Evolutionary conservation across 1,140 invertebrate genomes (phyloP), one percentile per base, ranked within the genome.

Genomic region (Drosophila subpulchrella): DNA sequence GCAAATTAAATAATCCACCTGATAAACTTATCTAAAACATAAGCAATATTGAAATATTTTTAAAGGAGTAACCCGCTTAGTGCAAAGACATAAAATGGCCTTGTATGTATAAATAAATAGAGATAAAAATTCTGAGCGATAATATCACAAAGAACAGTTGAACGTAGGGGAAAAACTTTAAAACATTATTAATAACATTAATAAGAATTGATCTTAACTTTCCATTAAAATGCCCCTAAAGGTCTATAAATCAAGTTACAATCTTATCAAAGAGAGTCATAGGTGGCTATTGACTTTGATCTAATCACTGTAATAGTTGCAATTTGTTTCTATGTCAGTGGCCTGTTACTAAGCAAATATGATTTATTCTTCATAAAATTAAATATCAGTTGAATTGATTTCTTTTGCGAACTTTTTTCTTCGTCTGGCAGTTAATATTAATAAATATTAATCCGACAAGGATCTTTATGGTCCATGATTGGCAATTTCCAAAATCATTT

Each of bases 401-500:
- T 32, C 24, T 38, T 60, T 72, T 59, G 17, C 27, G 10, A 17
- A 6, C 13, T 27, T 20, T 36, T 46, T 17, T 63, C 13, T 10
- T 8, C n/a, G 72, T 75, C 72, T 51, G 20, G 53, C 30, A 17
- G 34, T 34, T 42, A 38, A 30, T 30, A 53, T 38, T 54, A 61
- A 39, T 61, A 50, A 58, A 65, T 58, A 65, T 30, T 44, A 41
- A 13, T 15, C 11, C 24, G 46, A 50, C 32, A 15, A 41, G 27
- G 58, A 57, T 57, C 67, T 75, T 54, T 58, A 66, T 75, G 48
- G 44, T 34, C 27, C 46, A 17, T 75, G 70, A 70, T 79, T 70
- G 56, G 56, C 48, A 60, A 71, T 51, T 75, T 60, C 61, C 13
- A 38, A 75, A 83, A 84, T 85, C 77, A 67, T 53, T 72, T 78